Evolutionary conservation across 1,140 invertebrate genomes (phyloP).

Genomic region (Anthonomus grandis): DNA sequence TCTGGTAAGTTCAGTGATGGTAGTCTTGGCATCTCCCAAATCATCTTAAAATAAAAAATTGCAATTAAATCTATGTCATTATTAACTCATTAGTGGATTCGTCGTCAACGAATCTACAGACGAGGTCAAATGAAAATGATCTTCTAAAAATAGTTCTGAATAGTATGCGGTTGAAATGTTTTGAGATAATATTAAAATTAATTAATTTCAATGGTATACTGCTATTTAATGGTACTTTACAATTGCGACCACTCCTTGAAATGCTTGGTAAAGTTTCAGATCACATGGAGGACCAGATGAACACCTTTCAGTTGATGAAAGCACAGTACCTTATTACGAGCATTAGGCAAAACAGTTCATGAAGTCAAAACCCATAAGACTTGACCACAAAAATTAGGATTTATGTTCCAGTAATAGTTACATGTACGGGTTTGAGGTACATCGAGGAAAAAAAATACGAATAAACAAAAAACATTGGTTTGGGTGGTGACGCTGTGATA

Average conservation of each 20-base stretch:
- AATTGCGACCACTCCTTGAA: no score
- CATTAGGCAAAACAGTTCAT: conserved; percentile 11
- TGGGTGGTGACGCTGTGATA: neutral
- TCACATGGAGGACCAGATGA: conserved; percentile 6
- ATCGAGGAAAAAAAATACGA: neutral
- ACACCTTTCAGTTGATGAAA: no score
- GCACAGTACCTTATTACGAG: conserved; percentile 2
- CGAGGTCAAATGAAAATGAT: no score
- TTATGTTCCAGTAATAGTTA: conserved; percentile 5
- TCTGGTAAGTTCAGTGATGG: conserved; percentile 85
- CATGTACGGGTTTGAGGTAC: no score
- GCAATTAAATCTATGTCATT: no score
- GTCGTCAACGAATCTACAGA: no score
- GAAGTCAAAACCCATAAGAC: neutral
- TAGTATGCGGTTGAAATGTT: neutral
- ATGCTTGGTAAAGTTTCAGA: no score
- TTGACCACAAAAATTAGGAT: conserved; percentile 8
- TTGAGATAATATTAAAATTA: neutral
- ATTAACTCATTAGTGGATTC: no score
- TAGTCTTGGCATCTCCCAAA: conserved; percentile 84
- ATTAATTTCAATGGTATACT: neutral
- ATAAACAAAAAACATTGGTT: neutral
- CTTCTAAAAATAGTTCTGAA: neutral
- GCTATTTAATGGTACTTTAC: no score
- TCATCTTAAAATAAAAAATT: conserved; percentile 71